Evolutionary conservation across 1,140 invertebrate species (phyloP), one percentile per base, ranked within the genome.

Genomic region (Diachasma alloeum): DNA sequence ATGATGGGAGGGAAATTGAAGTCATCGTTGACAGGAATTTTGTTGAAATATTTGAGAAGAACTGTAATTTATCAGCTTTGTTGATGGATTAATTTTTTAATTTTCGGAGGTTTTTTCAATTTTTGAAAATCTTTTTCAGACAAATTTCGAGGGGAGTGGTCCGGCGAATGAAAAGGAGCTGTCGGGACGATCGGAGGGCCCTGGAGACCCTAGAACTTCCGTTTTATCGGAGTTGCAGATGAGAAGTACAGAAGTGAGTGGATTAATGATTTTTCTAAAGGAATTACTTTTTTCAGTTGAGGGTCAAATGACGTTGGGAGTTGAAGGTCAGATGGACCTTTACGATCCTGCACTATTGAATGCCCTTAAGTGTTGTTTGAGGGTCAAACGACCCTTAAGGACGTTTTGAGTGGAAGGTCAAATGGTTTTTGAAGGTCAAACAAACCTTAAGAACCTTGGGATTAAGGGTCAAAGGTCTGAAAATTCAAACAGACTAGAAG

Each of bases 211-310:
- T 72, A 74, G 31, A 67, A 82, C 83, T 6, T 87, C 88, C 15
- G 75, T 87, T 26, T 78, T 89, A 68, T 87, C 87, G 26, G 87
- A 89, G 66, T 80, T 88, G 56, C 84, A 87, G 56, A 76, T 89
- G 66, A 83, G 88, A 39, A 90, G 88, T 71, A 87, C 87, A 26
- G 87, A 89, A 80, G 88, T 89, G 84, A 85, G 82, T 77, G 72
- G 42, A 39, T 37, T 36, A 36, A 53, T 44, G 22, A 19, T 39
- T 42, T 42, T 42, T 13, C 10, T 10, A 11, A 42, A 11, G 4
- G 39, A 42, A 42, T 42, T 42, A 6, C 9, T 13, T 42, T 42
- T 4, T 42, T 42, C 39, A 13, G 13, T 42, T 42, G 10, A 42
- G 39, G 13, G 1, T 42, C 9, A 4, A 9, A 37, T 4, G 36